Conservation (phyloP, 2,797 vertebrate species). For the Hoplostethus atlanticus region DNA sequence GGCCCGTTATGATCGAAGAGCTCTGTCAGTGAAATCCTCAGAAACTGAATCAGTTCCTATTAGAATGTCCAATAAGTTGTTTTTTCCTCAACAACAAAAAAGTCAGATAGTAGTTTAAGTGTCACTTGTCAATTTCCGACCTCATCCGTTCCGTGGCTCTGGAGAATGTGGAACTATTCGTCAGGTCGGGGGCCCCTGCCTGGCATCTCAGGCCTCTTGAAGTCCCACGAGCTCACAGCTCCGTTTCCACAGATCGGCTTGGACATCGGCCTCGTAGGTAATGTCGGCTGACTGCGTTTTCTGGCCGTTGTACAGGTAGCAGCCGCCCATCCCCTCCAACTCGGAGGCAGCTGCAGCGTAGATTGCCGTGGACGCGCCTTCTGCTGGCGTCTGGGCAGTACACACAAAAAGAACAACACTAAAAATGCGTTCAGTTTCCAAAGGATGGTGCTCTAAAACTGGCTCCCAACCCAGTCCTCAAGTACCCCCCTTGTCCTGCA, state of each 20-base stretch:
- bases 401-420: background rate
- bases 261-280: slow-evolving; percentile 86
- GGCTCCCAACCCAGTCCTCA: too few species aligned
- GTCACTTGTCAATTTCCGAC: background rate
- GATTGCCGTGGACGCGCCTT: slow-evolving; percentile 88
- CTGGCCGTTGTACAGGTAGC: slow-evolving; percentile 91
- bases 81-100: background rate
- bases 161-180: slow-evolving; percentile 10
- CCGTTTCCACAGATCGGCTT: slow-evolving; percentile 87
- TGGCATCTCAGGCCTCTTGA: slow-evolving; percentile 45
- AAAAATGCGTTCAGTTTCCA: background rate
- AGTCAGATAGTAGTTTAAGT: background rate
- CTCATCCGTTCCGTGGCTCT: slow-evolving; percentile 39
- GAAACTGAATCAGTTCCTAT: too few species aligned
- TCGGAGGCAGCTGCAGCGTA: slow-evolving; percentile 84
- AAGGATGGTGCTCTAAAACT: background rate
- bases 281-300: slow-evolving; percentile 80
- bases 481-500: too few species aligned
- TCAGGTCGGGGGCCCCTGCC: background rate
- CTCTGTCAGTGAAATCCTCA: too few species aligned
- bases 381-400: slow-evolving; percentile 87
- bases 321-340: slow-evolving; percentile 88
- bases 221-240: slow-evolving; percentile 88
- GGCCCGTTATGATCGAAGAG: background rate
- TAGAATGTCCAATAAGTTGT: too few species aligned